phyloP scores from a whole-genome alignment of 92 coral and sea anemone species.

The Phenganax subtilis region DNA sequence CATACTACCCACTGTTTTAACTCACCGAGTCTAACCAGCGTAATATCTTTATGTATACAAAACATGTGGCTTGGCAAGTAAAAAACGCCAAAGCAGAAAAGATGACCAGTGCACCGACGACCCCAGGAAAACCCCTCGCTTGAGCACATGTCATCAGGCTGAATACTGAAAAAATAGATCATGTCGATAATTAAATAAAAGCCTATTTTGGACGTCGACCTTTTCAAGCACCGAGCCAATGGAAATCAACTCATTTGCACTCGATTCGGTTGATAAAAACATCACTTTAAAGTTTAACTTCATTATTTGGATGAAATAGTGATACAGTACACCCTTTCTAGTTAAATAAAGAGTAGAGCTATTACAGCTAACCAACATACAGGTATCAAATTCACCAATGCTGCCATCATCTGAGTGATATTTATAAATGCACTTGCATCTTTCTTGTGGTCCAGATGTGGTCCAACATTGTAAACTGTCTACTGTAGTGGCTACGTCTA shows the following conservation, averaged over 20 bases:
- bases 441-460: too few species aligned
- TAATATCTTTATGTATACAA: neutral
- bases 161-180: neutral
- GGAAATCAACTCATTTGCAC: too few species aligned
- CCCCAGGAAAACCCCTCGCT: neutral
- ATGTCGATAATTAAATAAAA: neutral
- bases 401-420: neutral
- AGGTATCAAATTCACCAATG: neutral
- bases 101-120: constrained; percentile 7
- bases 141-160: constrained; percentile 1
- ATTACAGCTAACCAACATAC: neutral
- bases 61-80: constrained; percentile 12
- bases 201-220: too few species aligned
- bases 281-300: too few species aligned
- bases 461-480: neutral
- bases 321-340: too few species aligned
- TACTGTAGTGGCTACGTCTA: neutral
- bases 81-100: neutral
- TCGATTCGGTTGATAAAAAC: too few species aligned
- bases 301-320: too few species aligned
- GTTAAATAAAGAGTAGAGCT: too few species aligned
- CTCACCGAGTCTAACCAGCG: constrained; percentile 4
- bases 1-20: neutral
- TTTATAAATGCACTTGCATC: neutral
- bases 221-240: too few species aligned